A percentile compares a stretch with the other conserved stretches of the same genome.
phyloP scores from a whole-genome alignment of 2,797 vertebrate genomes.

The Thamnophis elegans region DNA sequence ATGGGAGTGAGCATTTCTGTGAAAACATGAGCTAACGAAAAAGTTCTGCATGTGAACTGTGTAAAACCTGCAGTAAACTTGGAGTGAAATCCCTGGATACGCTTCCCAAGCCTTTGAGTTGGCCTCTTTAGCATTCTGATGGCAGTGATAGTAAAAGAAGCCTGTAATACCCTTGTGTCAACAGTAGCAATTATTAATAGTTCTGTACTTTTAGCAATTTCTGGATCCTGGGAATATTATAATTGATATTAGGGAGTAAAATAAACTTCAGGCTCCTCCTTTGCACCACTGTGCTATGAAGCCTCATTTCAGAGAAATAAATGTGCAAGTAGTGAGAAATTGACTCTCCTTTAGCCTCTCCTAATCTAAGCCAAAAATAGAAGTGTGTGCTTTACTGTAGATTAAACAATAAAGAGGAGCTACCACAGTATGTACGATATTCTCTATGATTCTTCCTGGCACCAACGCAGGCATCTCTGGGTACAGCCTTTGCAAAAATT shows the following conservation, averaged over 20 bases:
- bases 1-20: not conserved
- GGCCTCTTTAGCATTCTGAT: not conserved
- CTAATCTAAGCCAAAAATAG: constrained; percentile 36
- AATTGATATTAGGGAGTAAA: not conserved
- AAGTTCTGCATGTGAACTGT: rapidly evolving
- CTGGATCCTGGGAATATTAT: constrained; percentile 16
- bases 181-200: constrained; percentile 48
- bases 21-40: constrained; percentile 21
- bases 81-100: not conserved
- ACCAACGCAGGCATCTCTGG: not conserved
- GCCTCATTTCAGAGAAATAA: not conserved
- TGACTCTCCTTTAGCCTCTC: rapidly evolving
- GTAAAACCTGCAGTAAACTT: constrained; percentile 4
- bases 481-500: not conserved
- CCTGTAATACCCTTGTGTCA: constrained; percentile 34
- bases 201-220: constrained; percentile 22
- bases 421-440: not conserved
- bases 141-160: constrained; percentile 20
- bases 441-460: not conserved
- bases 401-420: constrained; percentile 35
- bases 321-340: not conserved
- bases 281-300: not conserved
- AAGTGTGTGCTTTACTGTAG: constrained; percentile 16
- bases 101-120: not conserved
- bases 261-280: constrained; percentile 9